Evolutionary conservation across 2,888 invertebrate species (phyloP).

Genomic region (Rhopalosiphum nymphaeae): DNA sequence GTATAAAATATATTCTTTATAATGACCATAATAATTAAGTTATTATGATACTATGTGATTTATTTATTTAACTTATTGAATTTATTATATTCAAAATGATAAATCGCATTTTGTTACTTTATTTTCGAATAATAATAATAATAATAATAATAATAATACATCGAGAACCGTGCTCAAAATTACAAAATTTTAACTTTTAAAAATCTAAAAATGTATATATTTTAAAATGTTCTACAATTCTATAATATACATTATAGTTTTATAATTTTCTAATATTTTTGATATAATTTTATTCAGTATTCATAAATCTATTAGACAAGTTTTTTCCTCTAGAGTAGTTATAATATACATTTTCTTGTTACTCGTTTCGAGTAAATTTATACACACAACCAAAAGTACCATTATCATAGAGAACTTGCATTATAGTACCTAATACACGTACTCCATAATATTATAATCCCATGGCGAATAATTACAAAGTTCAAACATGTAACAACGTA

Average conservation of each 20-base stretch:
- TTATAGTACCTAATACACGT: neutral
- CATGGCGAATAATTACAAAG: constrained; percentile 20
- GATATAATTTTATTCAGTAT: neutral
- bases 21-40: neutral
- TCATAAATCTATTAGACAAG: neutral
- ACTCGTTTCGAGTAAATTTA: neutral
- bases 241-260: neutral
- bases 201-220: neutral
- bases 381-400: neutral
- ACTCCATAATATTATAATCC: neutral
- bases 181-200: neutral
- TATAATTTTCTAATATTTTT: neutral
- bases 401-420: constrained; percentile 32
- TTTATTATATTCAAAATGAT: neutral
- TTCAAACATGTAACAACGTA: constrained; percentile 26
- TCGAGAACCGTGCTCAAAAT: neutral
- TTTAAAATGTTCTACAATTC: neutral
- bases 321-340: neutral
- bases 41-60: neutral
- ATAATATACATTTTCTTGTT: neutral
- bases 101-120: neutral
- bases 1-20: neutral
- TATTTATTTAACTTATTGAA: neutral
- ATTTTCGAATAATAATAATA: neutral
- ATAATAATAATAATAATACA: neutral